phyloP scores from a whole-genome alignment of 2,888 invertebrate genomes.

The Flexamia atlantica region DNA sequence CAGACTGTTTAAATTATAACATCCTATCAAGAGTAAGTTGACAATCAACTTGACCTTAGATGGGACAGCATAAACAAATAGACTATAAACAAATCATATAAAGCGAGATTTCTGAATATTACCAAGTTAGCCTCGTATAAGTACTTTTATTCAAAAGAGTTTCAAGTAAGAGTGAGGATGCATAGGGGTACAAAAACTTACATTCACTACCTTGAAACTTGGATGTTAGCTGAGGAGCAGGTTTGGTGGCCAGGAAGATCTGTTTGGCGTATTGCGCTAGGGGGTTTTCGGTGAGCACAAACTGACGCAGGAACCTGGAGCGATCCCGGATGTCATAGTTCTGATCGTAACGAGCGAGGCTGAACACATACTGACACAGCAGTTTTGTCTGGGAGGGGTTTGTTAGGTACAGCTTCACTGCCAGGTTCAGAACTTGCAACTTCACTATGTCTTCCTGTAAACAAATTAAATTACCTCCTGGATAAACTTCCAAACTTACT shows the following conservation, averaged over 20 bases:
- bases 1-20: no score
- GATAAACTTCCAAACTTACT: conserved; percentile 92
- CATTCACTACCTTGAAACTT: conserved; percentile 82
- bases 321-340: conserved; percentile 99
- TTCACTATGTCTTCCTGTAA: conserved; percentile 95
- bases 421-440: conserved; percentile 95
- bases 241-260: conserved; percentile 95
- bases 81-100: no score
- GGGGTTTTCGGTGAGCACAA: conserved; percentile 82
- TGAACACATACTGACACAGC: conserved; percentile 95
- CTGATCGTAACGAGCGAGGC: conserved; percentile 96
- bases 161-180: no score
- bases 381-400: conserved; percentile 91
- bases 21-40: no score
- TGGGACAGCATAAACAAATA: no score
- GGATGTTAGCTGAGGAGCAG: conserved; percentile 94
- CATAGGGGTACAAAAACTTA: no score
- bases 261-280: conserved; percentile 85
- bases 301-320: conserved; percentile 91
- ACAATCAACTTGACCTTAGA: no score
- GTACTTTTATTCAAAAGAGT: no score
- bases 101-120: no score
- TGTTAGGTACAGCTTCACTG: conserved; percentile 94
- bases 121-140: no score
- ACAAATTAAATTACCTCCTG: conserved; percentile 79